Percentiles rank a stretch among this genome's conserved stretches.
Evolutionary conservation across 2,888 invertebrate species (phyloP).

Genomic region (Phasia obesa): DNA sequence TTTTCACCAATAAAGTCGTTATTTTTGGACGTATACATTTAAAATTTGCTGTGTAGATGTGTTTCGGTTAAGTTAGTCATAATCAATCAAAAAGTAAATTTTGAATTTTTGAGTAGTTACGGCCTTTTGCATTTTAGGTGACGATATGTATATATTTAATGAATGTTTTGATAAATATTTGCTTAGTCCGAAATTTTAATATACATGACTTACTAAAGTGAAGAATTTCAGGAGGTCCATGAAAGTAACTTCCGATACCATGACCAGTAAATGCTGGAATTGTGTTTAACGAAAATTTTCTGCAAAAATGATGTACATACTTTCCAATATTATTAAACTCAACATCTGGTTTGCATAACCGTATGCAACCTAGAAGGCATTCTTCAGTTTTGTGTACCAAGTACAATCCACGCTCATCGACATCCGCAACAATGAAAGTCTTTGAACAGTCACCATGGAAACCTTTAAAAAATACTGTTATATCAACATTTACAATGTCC

Average conservation of each 20-base stretch:
- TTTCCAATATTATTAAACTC: constrained; percentile 86
- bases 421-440: constrained; percentile 92
- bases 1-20: too few relatives aligned
- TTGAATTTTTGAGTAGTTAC: too few relatives aligned
- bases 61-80: too few relatives aligned
- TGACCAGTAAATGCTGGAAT: constrained; percentile 94
- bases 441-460: constrained; percentile 96
- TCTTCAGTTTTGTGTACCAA: constrained; percentile 88
- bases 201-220: constrained; percentile 91
- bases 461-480: constrained; percentile 93
- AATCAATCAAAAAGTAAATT: too few relatives aligned
- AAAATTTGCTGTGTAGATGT: too few relatives aligned
- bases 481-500: constrained; percentile 95
- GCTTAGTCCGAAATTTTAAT: too few relatives aligned
- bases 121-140: too few relatives aligned
- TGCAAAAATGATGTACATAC: constrained; percentile 86
- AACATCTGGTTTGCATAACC: constrained; percentile 85
- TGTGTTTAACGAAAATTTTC: constrained; percentile 85
- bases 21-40: too few relatives aligned
- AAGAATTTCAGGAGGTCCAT: constrained; percentile 94
- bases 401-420: constrained; percentile 88
- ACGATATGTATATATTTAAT: too few relatives aligned
- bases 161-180: too few relatives aligned
- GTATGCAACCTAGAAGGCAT: constrained; percentile 87
- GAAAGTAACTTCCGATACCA: constrained; percentile 96